Conservation (phyloP, 2,113 vertebrate genomes). For the Takifugu flavidus region DNA sequence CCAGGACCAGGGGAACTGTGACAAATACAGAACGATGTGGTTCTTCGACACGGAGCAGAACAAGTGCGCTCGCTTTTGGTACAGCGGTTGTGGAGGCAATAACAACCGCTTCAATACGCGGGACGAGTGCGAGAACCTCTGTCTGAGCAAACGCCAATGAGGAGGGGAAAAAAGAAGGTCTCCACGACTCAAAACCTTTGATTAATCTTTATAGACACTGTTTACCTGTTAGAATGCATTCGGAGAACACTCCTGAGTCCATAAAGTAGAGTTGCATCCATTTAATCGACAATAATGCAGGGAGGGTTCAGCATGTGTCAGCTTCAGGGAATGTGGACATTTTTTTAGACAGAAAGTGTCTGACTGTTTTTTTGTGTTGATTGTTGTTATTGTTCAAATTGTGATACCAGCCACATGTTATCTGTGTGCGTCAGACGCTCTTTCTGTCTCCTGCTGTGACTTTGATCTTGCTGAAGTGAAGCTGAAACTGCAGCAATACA, state of each 20-base stretch:
- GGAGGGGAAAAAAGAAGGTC: background rate
- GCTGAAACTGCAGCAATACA: too few relatives aligned
- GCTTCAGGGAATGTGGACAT: too few relatives aligned
- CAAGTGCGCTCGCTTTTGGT: conserved; percentile 80
- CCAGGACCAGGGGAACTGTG: conserved; percentile 71
- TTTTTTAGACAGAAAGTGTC: too few relatives aligned
- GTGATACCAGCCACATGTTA: too few relatives aligned
- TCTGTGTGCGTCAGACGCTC: too few relatives aligned
- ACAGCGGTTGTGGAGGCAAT: conserved; percentile 81
- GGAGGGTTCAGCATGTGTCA: too few relatives aligned
- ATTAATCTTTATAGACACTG: background rate
- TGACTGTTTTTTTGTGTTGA: too few relatives aligned
- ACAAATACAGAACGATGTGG: conserved; percentile 77
- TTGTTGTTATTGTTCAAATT: too few relatives aligned
- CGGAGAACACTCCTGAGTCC: background rate
- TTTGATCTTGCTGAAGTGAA: too few relatives aligned
- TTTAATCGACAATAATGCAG: too few relatives aligned
- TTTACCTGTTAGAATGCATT: background rate
- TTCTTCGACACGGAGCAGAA: conserved; percentile 67
- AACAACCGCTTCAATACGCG: conserved; percentile 77
- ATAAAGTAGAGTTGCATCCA: background rate
- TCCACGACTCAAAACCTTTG: background rate
- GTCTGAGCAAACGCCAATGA: conserved; percentile 46
- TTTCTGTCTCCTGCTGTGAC: too few relatives aligned
- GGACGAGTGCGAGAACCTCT: conserved; percentile 71